Conservation (phyloP, 1,140 invertebrate genomes). For the Drosophila lacertosa region DNA sequence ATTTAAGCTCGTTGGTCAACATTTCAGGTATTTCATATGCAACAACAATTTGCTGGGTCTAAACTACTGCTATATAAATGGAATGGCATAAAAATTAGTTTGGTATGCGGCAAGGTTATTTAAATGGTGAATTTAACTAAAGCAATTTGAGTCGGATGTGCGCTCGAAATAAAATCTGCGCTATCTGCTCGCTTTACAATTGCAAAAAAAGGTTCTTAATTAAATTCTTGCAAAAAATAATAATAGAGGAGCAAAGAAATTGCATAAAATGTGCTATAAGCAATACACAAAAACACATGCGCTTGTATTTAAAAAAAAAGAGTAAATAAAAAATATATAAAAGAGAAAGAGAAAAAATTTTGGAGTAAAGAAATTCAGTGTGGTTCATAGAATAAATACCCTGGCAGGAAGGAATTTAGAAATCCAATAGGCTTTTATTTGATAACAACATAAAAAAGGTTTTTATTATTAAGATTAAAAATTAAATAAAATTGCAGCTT, state of each 20-base stretch:
- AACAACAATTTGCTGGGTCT: constrained; percentile 53
- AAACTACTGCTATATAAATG: constrained; percentile 11
- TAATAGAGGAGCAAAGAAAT: constrained; percentile 15
- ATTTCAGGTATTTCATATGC: constrained; percentile 39
- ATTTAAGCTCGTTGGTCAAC: not conserved
- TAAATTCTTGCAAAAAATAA: constrained; percentile 60
- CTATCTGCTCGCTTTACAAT: constrained; percentile 35
- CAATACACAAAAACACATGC: constrained; percentile 34
- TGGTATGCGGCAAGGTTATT: constrained; percentile 51
- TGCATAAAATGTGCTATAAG: constrained; percentile 38
- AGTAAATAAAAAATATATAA: not conserved
- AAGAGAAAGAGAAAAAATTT: constrained; percentile 18
- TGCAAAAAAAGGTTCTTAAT: constrained; percentile 64
- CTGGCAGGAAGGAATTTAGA: too few species aligned
- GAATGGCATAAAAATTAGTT: constrained; percentile 31
- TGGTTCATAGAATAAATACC: not conserved
- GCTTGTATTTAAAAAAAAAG: constrained; percentile 9
- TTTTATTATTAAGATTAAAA: too few species aligned
- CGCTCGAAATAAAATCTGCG: constrained; percentile 32
- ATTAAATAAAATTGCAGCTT: too few species aligned
- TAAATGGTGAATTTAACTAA: constrained; percentile 38
- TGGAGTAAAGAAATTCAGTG: not conserved
- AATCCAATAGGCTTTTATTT: too few species aligned
- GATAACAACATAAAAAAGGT: too few species aligned
- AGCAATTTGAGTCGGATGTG: constrained; percentile 34